Evolutionary conservation across 2,888 invertebrate species (phyloP).

Genomic region (Nemotelus nigrinus): DNA sequence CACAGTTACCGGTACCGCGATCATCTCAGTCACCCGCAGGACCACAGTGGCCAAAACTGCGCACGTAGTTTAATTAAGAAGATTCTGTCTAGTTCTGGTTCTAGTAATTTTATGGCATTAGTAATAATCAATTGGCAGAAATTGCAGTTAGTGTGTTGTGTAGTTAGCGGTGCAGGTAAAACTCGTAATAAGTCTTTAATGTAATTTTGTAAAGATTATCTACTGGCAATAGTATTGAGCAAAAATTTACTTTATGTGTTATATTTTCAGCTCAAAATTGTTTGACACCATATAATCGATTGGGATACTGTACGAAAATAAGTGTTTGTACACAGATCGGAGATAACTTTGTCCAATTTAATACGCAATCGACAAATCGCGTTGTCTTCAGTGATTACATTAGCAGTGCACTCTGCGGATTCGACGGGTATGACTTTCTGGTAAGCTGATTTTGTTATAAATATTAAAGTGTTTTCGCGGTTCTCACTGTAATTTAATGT

Average conservation of each 20-base stretch:
- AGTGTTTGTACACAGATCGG: conserved; percentile 67
- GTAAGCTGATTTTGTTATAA: conserved; percentile 63
- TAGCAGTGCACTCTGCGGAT: conserved; percentile 76
- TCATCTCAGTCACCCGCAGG: too few relatives aligned
- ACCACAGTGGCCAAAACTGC: too few relatives aligned
- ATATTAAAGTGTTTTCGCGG: not conserved
- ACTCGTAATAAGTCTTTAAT: too few relatives aligned
- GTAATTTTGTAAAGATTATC: too few relatives aligned
- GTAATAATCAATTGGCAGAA: conserved; percentile 33
- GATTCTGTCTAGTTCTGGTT: too few relatives aligned
- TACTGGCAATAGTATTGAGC: too few relatives aligned
- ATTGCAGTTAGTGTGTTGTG: not conserved
- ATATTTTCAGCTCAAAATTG: conserved; percentile 61
- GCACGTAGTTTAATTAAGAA: too few relatives aligned
- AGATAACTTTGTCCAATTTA: conserved; percentile 53
- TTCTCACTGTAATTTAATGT: not conserved
- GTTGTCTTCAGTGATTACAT: conserved; percentile 66
- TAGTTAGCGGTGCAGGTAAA: conserved; percentile 20
- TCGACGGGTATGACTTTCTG: conserved; percentile 71
- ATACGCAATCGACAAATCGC: conserved; percentile 54
- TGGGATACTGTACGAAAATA: conserved; percentile 69
- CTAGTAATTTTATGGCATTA: not conserved
- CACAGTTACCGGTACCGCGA: too few relatives aligned
- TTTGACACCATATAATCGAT: conserved; percentile 65
- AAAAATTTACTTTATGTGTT: too few relatives aligned